Evolutionary conservation across 2,888 invertebrate species (phyloP).

Genomic region (Escarpia spicata): DNA sequence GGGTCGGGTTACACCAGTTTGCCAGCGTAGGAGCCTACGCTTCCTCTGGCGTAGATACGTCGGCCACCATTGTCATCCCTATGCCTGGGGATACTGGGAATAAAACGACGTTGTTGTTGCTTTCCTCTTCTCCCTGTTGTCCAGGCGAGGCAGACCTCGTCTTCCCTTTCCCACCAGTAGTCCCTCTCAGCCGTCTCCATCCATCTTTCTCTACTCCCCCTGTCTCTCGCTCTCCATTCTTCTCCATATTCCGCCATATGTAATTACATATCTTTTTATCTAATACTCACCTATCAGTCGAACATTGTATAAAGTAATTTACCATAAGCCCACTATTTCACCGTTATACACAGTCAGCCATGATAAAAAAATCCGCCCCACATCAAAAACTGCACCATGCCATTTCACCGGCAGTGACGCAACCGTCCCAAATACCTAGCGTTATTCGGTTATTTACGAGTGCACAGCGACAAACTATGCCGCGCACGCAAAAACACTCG

Average conservation of each 20-base stretch:
- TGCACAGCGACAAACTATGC: not conserved
- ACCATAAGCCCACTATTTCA: not conserved
- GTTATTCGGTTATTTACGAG: not conserved
- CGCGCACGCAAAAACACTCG: not conserved
- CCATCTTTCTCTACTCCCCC: too few species aligned
- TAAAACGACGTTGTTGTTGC: not conserved
- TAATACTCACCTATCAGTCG: too few species aligned
- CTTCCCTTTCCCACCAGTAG: too few species aligned
- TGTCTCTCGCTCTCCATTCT: too few species aligned
- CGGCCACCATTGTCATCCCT: too few species aligned
- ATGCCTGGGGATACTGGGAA: not conserved
- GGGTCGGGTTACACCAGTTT: not conserved
- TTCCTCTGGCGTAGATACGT: not conserved
- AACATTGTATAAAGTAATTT: not conserved
- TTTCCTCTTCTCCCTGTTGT: too few species aligned
- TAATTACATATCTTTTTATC: too few species aligned
- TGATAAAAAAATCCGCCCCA: not conserved
- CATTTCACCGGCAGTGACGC: not conserved
- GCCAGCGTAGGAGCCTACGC: not conserved
- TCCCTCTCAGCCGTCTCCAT: too few species aligned
- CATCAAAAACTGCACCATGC: not conserved
- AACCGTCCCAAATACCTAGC: not conserved
- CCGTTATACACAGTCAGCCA: not conserved
- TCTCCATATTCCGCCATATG: too few species aligned
- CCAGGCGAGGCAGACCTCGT: too few species aligned